Evolutionary conservation across 2,888 invertebrate species (phyloP).

Genomic region (Trichopria drosophilae): DNA sequence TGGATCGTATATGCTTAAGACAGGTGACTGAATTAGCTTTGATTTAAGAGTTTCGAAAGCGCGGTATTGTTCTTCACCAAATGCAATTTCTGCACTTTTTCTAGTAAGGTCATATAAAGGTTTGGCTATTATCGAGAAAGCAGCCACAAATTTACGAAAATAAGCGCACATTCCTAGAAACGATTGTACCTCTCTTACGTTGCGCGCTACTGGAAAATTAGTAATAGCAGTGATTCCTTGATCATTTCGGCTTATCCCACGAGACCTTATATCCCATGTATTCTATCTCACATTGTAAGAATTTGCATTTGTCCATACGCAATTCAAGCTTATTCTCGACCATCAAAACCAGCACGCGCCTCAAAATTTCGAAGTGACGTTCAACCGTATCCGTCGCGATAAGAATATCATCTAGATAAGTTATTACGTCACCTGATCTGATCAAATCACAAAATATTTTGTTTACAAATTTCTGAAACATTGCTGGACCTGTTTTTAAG

Average conservation of each 20-base stretch:
- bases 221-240: slow-evolving; percentile 29
- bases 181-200: slow-evolving; percentile 33
- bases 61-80: background rate
- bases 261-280: slow-evolving; percentile 34
- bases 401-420: background rate
- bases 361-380: background rate
- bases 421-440: background rate
- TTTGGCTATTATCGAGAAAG: background rate
- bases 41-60: background rate
- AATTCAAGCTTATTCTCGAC: background rate
- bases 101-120: background rate
- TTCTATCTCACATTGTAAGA: slow-evolving; percentile 17
- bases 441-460: background rate
- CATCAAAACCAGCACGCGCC: background rate
- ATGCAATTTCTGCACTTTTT: background rate
- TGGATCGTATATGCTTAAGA: background rate
- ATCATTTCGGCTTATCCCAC: slow-evolving; percentile 30
- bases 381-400: background rate
- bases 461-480: background rate
- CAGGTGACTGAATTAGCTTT: background rate
- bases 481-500: no score
- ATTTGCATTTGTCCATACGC: no score
- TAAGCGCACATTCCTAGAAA: slow-evolving; percentile 41
- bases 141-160: slow-evolving; percentile 18
- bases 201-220: slow-evolving; percentile 33